Base-by-base conservation (phyloP, 64 coral and sea anemone species). In the Actinia tenebrosa region DNA sequence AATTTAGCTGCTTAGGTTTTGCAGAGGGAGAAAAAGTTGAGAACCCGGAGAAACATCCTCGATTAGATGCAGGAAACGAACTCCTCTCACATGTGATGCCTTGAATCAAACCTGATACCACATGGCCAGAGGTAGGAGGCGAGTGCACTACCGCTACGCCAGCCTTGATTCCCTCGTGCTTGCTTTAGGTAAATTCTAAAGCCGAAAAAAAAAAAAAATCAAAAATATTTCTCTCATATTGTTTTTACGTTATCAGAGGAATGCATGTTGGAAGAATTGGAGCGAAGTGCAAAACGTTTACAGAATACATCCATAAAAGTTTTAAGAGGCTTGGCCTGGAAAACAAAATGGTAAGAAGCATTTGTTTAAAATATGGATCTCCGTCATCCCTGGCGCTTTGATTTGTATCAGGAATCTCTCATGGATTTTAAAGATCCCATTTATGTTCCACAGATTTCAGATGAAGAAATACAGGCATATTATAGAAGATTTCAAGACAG, bases 231-330 rank as follows among this genome's bases (percentile, higher is more conserved):
- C 47, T 50, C 7, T 50, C 4, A 50, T 63, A 14, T 27, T 68
- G 53, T 14, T 66, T 64, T 53, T 69, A 61, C 25, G 8, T 62
- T 80, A 27, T 42, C 6, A 92, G 90, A 30, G 78, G 85, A 83
- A 53, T 87, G 84, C 85, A 83, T 72, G 90, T 92, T 87, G 90
- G 90, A 26, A 92, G 86, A 87, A 66, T 86, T 78, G 90, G 90
- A 11, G n/a, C 90, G 17, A 92, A 92, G 61, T 92, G 90, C 78
- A 92, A 92, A 82, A 61, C 25, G 15, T 92, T 92, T 44, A 68
- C 87, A 25, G 90, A 92, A 27, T 92, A 92, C 75, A 45, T 87
- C 42, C 16, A 92, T 15, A 92, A 92, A 92, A 53, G 63, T 45
- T 77, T 92, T 18, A 58, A 60, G 0, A 92, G 87, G 50, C 86